Conservation (phyloP, 2,113 vertebrate genomes). For the Lasiurus borealis region DNA sequence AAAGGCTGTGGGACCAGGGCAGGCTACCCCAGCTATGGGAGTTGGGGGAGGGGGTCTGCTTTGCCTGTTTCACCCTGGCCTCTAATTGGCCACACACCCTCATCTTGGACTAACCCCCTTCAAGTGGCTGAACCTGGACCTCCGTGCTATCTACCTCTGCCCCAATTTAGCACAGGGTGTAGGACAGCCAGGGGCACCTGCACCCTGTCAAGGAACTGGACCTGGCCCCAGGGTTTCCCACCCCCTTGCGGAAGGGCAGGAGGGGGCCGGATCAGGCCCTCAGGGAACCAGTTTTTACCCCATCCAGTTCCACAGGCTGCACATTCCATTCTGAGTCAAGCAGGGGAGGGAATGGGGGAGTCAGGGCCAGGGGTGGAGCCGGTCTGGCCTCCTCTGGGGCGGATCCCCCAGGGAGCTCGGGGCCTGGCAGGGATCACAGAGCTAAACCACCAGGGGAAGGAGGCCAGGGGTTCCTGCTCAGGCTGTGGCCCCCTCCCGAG, state of each 20-base stretch:
- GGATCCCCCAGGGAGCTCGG: slow-evolving; percentile 61
- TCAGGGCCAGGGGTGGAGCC: slow-evolving; percentile 19
- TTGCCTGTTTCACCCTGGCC: not conserved
- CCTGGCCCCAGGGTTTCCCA: not conserved
- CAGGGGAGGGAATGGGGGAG: slow-evolving; percentile 62
- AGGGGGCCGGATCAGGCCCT: not conserved
- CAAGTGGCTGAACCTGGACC: not conserved
- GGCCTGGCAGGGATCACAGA: slow-evolving; percentile 35
- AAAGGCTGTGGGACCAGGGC: not conserved
- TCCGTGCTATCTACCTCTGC: not conserved
- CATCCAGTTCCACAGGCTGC: slow-evolving; percentile 68
- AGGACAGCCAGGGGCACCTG: too few species aligned
- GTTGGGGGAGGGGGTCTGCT: not conserved
- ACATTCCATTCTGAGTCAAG: slow-evolving; percentile 72
- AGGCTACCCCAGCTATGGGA: not conserved
- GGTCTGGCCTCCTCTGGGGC: slow-evolving; percentile 57
- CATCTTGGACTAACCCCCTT: not conserved
- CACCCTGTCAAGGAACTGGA: not conserved
- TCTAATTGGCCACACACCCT: not conserved
- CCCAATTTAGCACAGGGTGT: not conserved
- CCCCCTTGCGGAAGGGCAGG: not conserved
- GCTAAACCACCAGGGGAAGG: not conserved
- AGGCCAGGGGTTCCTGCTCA: not conserved
- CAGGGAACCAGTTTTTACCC: slow-evolving; percentile 61
- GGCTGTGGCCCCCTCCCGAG: not conserved